Percentiles rank a stretch among this genome's conserved stretches.
phyloP scores from a whole-genome alignment of 2,888 invertebrate species.

The Pachycephus smyrnensis region DNA sequence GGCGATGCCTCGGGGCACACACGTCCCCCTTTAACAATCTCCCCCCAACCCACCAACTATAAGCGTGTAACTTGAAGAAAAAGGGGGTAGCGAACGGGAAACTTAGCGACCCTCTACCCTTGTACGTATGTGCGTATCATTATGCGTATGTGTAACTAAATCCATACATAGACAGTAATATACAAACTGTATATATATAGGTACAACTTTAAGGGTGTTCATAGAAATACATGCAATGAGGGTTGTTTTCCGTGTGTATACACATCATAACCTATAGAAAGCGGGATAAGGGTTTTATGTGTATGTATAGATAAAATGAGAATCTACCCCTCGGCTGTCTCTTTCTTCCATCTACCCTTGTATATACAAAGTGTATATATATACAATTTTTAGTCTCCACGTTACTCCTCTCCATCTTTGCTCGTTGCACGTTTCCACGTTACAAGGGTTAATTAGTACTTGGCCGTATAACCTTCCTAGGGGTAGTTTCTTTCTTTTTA shows the following conservation, averaged over 20 bases:
- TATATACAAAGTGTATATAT: background rate
- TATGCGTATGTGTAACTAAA: background rate
- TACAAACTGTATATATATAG: background rate
- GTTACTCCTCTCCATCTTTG: background rate
- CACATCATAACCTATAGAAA: background rate
- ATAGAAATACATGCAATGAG: background rate
- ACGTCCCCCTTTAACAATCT: constrained; percentile 19
- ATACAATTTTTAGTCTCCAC: background rate
- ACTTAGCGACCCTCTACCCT: background rate
- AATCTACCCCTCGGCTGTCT: background rate
- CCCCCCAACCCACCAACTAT: constrained; percentile 10
- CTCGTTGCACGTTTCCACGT: background rate
- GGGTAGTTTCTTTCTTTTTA: background rate
- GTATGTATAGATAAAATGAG: background rate
- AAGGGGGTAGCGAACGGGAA: background rate
- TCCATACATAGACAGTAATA: background rate
- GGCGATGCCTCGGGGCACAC: constrained; percentile 30
- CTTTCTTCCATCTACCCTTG: background rate
- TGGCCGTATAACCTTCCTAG: background rate
- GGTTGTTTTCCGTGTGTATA: background rate
- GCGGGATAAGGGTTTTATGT: background rate
- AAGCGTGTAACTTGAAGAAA: background rate
- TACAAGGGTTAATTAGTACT: background rate
- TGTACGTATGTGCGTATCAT: background rate
- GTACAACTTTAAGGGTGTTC: too few relatives aligned